Evolutionary conservation across 2,113 vertebrate species (phyloP).

Genomic region (Burhinus oedicnemus): DNA sequence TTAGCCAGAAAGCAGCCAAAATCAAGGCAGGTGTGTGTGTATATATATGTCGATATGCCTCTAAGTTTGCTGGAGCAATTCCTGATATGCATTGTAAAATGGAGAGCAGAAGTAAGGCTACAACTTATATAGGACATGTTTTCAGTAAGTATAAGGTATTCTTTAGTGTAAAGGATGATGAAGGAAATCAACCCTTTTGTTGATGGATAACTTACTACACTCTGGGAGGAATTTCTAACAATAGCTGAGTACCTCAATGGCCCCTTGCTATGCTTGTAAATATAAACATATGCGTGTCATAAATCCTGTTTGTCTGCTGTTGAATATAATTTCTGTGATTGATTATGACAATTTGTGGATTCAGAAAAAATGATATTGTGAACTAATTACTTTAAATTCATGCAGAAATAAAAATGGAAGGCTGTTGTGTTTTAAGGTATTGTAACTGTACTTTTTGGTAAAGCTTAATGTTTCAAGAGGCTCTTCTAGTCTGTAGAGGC

Average conservation of each 20-base stretch:
- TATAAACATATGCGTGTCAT: background rate
- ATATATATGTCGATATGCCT: background rate
- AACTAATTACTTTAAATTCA: slow-evolving; percentile 6
- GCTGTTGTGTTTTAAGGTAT: background rate
- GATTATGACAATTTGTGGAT: background rate
- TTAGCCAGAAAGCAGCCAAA: background rate
- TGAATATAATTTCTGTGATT: background rate
- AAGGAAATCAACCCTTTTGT: background rate
- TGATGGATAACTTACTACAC: background rate
- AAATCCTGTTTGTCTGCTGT: background rate
- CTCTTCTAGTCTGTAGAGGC: background rate
- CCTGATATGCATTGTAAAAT: background rate
- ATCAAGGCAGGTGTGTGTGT: background rate
- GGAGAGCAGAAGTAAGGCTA: background rate
- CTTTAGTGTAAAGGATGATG: background rate
- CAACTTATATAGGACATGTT: background rate
- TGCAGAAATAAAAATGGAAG: slow-evolving; percentile 4
- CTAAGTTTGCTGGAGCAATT: background rate
- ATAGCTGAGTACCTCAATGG: background rate
- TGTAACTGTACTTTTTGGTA: background rate
- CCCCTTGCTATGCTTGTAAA: background rate
- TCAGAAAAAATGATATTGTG: background rate
- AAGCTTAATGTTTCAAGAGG: background rate
- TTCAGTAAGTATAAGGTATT: background rate
- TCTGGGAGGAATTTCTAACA: background rate